Evolutionary conservation across 2,113 vertebrate genomes (phyloP), one percentile per base, ranked within the genome.

Genomic region (Pseudopipra pipra): DNA sequence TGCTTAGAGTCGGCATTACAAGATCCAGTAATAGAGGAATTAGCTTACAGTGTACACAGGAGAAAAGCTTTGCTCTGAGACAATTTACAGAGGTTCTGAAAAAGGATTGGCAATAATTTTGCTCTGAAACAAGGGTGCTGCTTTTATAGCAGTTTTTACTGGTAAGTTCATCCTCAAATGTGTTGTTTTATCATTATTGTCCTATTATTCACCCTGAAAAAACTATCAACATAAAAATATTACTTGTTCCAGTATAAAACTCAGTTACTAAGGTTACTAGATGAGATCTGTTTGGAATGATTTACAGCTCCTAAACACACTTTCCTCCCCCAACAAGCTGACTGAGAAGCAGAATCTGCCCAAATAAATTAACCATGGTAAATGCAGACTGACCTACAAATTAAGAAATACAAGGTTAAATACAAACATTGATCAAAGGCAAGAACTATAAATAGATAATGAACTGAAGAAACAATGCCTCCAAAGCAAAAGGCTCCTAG

Each of bases 381-480:
- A 94, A 95, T 72, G 76, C 13, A 15, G 83, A 81, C 94, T 95
- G 94, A 96, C 94, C 94, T 96, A 93, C 95, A 95, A 97, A 97
- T 97, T 96, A 96, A 92, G 93, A 95, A 97, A 96, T 93, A 88
- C 92, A 97, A 97, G 96, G 95, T 96, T 96, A 96, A 97, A 96
- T 96, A 89, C 95, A 94, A 94, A 73, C 93, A 96, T 97, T 16
- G 25, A 95, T 96, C 95, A 97, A 96, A 94, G 65, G 66, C 77
- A 95, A 93, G 65, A 90, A 78, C 93, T 93, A 94, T 97, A 95
- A 97, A 97, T 97, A 96, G 95, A 90, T 94, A 97, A 96, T 95
- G 94, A 95, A 95, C 71, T 94, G 78, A 94, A 94, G 91, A 95
- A 96, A 91, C 95, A 91, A 94, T 83, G 81, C 81, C 74, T 83